Conservation (phyloP, 2,113 vertebrate genomes). For the Scomber japonicus region DNA sequence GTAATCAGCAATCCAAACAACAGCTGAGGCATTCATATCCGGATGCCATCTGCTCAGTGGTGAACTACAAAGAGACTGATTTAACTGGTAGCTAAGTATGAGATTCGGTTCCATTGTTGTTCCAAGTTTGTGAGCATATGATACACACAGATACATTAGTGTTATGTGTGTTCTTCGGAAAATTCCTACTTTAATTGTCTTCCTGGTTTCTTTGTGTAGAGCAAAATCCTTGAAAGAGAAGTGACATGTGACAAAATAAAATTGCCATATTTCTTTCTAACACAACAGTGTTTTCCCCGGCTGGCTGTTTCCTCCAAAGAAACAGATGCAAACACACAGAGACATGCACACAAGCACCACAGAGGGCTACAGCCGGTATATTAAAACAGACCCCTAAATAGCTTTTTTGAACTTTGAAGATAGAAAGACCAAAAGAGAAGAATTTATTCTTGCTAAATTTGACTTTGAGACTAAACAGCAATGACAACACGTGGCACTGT, state of each 20-base stretch:
- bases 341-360: neutral
- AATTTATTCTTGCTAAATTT: too few relatives aligned
- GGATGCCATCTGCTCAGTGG: slow-evolving; percentile 38
- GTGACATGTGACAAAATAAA: neutral
- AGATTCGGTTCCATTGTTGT: slow-evolving; percentile 59
- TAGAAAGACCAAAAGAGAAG: neutral
- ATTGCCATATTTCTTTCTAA: neutral
- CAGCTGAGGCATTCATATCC: neutral
- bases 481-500: too few relatives aligned
- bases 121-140: too few relatives aligned
- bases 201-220: neutral
- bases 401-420: neutral
- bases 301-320: neutral
- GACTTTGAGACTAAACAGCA: too few relatives aligned
- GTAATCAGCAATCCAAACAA: neutral
- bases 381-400: neutral
- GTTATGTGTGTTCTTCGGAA: neutral
- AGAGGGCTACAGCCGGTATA: neutral
- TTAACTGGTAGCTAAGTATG: neutral
- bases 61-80: slow-evolving; percentile 24
- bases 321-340: too few relatives aligned
- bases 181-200: neutral
- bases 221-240: too few relatives aligned
- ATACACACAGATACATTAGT: neutral
- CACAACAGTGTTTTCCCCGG: neutral